phyloP scores from a whole-genome alignment of 2,888 invertebrate species.

The Drepana falcataria region DNA sequence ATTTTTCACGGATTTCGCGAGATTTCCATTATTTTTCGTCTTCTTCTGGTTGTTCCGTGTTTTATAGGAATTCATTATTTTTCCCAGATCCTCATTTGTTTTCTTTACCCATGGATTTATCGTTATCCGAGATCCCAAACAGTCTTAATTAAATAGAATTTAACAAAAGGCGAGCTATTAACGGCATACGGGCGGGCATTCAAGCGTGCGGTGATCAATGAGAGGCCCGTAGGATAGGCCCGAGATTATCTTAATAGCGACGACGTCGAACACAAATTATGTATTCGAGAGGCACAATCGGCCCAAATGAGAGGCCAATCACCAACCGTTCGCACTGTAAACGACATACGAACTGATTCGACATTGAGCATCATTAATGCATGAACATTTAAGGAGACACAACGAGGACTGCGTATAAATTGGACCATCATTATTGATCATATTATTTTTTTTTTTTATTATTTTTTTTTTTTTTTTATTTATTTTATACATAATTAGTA shows the following conservation, averaged over 20 bases:
- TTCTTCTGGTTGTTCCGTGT: too few relatives aligned
- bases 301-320: slow-evolving; percentile 74
- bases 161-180: background rate
- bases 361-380: slow-evolving; percentile 18
- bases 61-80: too few relatives aligned
- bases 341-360: slow-evolving; percentile 45
- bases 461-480: too few relatives aligned
- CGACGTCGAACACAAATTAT: slow-evolving; percentile 60
- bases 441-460: too few relatives aligned
- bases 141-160: background rate
- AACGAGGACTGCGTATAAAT: background rate
- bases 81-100: background rate
- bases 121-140: background rate
- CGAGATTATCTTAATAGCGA: slow-evolving; percentile 69
- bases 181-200: slow-evolving; percentile 2
- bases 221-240: slow-evolving; percentile 31
- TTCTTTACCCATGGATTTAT: background rate
- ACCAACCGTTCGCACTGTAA: slow-evolving; percentile 47
- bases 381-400: slow-evolving; percentile 1
- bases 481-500: too few relatives aligned
- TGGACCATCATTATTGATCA: background rate
- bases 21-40: too few relatives aligned
- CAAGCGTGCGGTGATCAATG: slow-evolving; percentile 40
- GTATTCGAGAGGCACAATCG: slow-evolving; percentile 71
- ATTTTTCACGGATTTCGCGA: too few relatives aligned